Base-by-base conservation (phyloP, 1,140 invertebrate species). In the Heliconius melpomene region DNA sequence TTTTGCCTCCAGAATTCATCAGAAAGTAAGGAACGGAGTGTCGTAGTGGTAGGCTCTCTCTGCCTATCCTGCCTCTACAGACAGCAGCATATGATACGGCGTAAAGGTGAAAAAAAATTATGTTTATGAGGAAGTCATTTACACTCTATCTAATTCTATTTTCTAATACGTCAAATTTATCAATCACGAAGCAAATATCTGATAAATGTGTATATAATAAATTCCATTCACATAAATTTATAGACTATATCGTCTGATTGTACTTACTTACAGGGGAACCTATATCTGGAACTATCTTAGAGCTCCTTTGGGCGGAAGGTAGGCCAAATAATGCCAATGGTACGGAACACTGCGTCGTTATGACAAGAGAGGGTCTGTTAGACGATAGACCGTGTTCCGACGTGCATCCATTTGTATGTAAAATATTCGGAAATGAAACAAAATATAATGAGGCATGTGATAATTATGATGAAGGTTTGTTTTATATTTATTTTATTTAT, bases 341-440 rank as follows among this genome's bases (percentile, higher is more conserved):
- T 36, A 77, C 79, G 72, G 88, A 91, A 79, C 85, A 89, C 76
- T 91, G 90, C 75, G 89, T 90, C 9, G 84, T 91, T 18, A 91
- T 91, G 89, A 89, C 86, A 8, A 86, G 90, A 84, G 87, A 89
- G 66, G 90, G 90, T 7, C 75, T 90, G 11, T 83, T 91, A 32
- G 90, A 91, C 71, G 89, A 91, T 82, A 81, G 84, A 26, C 83
- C 88, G 1, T 91, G 90, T 74, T 74, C 78, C 29, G 84, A 88
- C 18, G 87, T 90, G 57, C 84, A 88, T 80, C 90, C 89, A 2
- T 90, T 90, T 80, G 85, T 91, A 29, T 91, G 90, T 76, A 91
- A 91, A 82, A 90, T 91, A 81, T 82, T 85, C 16, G 87, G 86
- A 32, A 87, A 89, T 32, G 85, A 87, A 23, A 90, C 84, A 7